phyloP scores from a whole-genome alignment of 1,140 invertebrate genomes.

The Augochlora pura region DNA sequence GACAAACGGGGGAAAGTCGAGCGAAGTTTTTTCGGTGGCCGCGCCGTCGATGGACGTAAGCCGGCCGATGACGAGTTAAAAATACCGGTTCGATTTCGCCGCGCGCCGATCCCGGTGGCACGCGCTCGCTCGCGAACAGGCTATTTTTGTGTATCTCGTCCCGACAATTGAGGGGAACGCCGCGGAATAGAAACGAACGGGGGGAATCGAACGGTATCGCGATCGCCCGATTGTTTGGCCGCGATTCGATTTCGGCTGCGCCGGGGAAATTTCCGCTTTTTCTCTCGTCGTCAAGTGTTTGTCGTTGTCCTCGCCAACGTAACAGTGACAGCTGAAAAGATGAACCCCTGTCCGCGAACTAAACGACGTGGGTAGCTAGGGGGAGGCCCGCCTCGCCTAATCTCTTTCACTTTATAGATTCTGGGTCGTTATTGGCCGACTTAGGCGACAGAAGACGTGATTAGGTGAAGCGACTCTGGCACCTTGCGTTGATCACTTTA shows the following conservation, averaged over 20 bases:
- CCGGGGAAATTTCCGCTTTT: background rate
- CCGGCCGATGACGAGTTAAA: conserved; percentile 14
- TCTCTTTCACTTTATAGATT: no score
- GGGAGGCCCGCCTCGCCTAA: no score
- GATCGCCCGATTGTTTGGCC: background rate
- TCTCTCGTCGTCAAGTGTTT: background rate
- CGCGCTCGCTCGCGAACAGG: background rate
- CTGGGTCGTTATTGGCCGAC: no score
- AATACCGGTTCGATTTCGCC: conserved; percentile 10
- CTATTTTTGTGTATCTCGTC: background rate
- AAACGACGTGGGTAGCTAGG: no score
- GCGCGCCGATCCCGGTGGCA: background rate
- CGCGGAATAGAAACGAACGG: background rate
- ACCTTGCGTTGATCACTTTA: no score
- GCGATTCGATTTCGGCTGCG: background rate
- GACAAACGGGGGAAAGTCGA: background rate
- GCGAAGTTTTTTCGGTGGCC: background rate
- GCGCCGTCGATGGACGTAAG: background rate
- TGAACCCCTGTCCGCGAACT: no score
- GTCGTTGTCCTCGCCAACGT: no score
- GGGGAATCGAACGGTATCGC: background rate
- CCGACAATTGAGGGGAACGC: background rate
- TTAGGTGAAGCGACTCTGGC: no score
- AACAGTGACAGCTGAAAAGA: no score
- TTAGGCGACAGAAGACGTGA: no score